phyloP scores from a whole-genome alignment of 2,797 vertebrate species.

The Percopsis omiscomaycus region DNA sequence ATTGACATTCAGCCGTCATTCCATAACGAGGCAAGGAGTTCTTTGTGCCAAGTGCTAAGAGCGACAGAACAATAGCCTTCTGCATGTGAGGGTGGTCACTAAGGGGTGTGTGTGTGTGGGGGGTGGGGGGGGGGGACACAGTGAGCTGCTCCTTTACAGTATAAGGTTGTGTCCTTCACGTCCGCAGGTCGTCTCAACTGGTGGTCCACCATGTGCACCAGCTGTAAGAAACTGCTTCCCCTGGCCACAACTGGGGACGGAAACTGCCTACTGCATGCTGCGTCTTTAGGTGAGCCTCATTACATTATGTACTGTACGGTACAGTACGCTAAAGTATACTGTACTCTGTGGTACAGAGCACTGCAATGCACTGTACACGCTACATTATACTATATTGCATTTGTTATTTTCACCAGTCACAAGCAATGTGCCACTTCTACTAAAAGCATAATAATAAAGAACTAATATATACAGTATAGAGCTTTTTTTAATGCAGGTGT shows the following conservation, averaged over 20 bases:
- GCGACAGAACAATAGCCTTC: constrained; percentile 6
- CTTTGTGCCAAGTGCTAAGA: not conserved
- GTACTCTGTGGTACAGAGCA: too few relatives aligned
- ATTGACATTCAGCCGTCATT: not conserved
- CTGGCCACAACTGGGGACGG: constrained; percentile 97
- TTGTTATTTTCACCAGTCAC: too few relatives aligned
- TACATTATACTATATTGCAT: too few relatives aligned
- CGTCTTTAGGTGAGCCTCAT: constrained; percentile 87
- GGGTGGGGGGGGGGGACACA: not conserved
- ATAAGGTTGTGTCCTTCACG: constrained; percentile 8
- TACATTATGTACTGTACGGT: not conserved
- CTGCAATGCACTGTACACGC: too few relatives aligned
- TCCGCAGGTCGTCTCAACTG: constrained; percentile 93
- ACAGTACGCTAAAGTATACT: too few relatives aligned
- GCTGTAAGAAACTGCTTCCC: constrained; percentile 96
- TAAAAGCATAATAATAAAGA: too few relatives aligned
- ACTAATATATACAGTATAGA: too few relatives aligned
- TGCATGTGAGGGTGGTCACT: not conserved
- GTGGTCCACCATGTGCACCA: constrained; percentile 97
- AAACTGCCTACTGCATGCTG: constrained; percentile 97
- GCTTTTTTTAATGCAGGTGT: too few relatives aligned
- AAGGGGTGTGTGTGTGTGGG: not conserved
- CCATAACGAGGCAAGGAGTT: constrained; percentile 4
- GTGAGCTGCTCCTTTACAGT: not conserved
- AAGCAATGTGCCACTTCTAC: too few relatives aligned